Conservation (phyloP, 2,113 vertebrate genomes). For the Thamnophis sirtalis region DNA sequence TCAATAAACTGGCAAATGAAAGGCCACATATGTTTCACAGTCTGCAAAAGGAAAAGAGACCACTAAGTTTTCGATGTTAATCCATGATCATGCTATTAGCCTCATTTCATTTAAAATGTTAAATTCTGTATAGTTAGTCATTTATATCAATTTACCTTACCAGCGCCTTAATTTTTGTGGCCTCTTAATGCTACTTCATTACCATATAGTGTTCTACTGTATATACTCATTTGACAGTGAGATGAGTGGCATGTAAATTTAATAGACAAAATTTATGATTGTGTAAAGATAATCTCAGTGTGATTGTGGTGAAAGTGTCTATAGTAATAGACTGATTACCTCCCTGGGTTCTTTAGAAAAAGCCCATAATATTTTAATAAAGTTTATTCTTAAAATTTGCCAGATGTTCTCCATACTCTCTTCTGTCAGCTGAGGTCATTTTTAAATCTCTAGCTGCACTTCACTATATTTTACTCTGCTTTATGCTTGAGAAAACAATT, state of each 20-base stretch:
- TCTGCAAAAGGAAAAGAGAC: slow-evolving; percentile 65
- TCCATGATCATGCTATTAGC: not conserved
- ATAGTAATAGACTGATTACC: not conserved
- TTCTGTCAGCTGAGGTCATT: not conserved
- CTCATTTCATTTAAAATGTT: not conserved
- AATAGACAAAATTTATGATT: not conserved
- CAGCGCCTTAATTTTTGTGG: not conserved
- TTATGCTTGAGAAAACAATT: not conserved
- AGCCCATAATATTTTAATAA: not conserved
- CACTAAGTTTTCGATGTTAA: not conserved
- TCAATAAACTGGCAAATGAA: slow-evolving; percentile 97
- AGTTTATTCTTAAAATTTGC: not conserved
- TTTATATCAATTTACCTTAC: not conserved
- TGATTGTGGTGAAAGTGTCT: not conserved
- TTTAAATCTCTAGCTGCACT: not conserved
- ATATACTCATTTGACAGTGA: not conserved
- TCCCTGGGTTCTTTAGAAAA: not conserved
- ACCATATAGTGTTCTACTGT: not conserved
- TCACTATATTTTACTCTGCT: not conserved
- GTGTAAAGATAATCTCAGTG: not conserved
- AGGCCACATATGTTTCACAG: slow-evolving; percentile 97
- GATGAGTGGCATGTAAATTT: too few species aligned
- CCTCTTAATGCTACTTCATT: not conserved
- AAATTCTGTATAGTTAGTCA: not conserved
- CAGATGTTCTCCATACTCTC: not conserved